These are phyloP conservation scores for Cactoblastis cactorum DNA, from an alignment of 2,888 invertebrate genomes.

Conservation along the genomic window DNA sequence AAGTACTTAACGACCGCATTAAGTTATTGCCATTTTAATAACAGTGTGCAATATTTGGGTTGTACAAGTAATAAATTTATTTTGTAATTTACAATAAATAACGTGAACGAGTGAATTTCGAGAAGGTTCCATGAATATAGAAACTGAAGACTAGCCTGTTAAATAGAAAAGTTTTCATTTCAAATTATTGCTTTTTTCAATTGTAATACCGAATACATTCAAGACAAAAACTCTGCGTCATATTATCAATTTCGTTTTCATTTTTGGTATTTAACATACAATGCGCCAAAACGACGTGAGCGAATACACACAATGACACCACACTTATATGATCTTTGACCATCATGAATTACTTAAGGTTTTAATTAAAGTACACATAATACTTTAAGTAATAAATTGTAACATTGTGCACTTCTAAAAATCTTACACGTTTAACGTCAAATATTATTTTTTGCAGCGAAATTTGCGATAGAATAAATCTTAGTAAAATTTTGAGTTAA, in stretches of 20 bases:
- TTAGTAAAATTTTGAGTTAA: too few relatives aligned
- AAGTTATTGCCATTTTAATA: constrained; percentile 28
- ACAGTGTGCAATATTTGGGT: constrained; percentile 7
- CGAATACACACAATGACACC: constrained; percentile 27
- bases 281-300: constrained; percentile 27
- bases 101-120: neutral
- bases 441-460: constrained; percentile 17
- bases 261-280: neutral
- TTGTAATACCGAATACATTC: neutral
- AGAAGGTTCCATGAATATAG: neutral
- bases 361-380: constrained; percentile 25
- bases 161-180: neutral
- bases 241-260: neutral
- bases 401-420: constrained; percentile 28
- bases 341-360: constrained; percentile 26
- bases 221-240: neutral
- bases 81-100: neutral
- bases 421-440: constrained; percentile 18
- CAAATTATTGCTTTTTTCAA: too few relatives aligned
- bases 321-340: constrained; percentile 32
- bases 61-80: neutral
- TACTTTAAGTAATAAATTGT: constrained; percentile 21
- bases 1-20: constrained; percentile 46
- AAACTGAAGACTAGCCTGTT: neutral
- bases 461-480: too few relatives aligned